These are phyloP conservation scores for Herminia tarsipennalis DNA, from an alignment of 2,888 invertebrate genomes.

Conservation along the genomic window DNA sequence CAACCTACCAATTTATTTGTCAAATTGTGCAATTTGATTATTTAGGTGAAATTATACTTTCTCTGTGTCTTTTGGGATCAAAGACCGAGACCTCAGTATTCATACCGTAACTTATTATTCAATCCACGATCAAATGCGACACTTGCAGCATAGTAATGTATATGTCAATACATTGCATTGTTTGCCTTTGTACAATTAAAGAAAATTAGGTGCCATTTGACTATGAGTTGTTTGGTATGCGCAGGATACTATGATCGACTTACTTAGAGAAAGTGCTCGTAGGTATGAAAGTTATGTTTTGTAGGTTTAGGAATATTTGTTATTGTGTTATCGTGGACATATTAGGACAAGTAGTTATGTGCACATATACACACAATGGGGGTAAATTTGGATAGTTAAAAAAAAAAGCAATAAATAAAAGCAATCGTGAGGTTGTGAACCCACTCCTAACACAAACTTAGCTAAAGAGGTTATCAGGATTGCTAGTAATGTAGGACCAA, in stretches of 20 bases:
- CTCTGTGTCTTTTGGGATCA: slow-evolving; percentile 68
- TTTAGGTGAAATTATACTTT: slow-evolving; percentile 74
- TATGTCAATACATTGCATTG: slow-evolving; percentile 45
- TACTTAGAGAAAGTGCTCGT: slow-evolving; percentile 51
- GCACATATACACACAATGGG: too few relatives aligned
- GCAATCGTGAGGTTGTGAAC: too few relatives aligned
- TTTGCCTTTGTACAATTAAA: slow-evolving; percentile 58
- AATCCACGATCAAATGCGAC: slow-evolving; percentile 61
- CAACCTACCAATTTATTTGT: slow-evolving; percentile 22
- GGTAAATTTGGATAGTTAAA: too few relatives aligned
- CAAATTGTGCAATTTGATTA: slow-evolving; percentile 45
- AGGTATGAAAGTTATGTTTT: slow-evolving; percentile 42
- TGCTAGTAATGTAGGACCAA: too few relatives aligned
- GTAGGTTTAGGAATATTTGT: too few relatives aligned
- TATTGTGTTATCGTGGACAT: too few relatives aligned
- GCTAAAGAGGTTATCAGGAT: too few relatives aligned
- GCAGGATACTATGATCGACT: slow-evolving; percentile 41
- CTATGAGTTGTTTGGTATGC: slow-evolving; percentile 45
- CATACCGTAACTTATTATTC: slow-evolving; percentile 58
- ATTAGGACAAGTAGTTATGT: too few relatives aligned
- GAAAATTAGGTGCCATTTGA: slow-evolving; percentile 59
- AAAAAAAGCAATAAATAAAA: too few relatives aligned
- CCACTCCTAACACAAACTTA: too few relatives aligned
- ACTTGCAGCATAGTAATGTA: slow-evolving; percentile 67
- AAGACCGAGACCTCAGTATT: slow-evolving; percentile 56